These are phyloP conservation scores for Epinotia ramella DNA, from an alignment of 2,888 invertebrate genomes.

Conservation along the genomic window DNA sequence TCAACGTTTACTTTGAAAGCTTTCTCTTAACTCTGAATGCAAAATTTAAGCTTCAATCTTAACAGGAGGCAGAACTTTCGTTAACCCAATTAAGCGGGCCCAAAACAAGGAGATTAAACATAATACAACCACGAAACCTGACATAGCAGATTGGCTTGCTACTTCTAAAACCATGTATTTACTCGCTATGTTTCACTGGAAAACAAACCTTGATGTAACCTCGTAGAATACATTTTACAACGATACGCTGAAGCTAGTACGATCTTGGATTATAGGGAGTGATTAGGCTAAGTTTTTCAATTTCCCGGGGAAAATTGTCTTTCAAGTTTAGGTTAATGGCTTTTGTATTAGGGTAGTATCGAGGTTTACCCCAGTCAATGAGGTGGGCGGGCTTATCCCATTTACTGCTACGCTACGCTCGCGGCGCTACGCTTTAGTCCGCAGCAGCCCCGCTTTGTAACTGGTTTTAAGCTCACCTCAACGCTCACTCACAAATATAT, in stretches of 20 bases:
- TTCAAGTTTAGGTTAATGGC: conserved; percentile 16
- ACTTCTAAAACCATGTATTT: neutral
- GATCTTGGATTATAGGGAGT: neutral
- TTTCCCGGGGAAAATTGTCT: conserved; percentile 30
- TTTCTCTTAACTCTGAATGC: neutral
- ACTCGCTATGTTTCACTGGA: neutral
- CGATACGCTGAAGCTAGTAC: neutral
- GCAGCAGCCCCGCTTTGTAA: too few species aligned
- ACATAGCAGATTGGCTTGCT: neutral
- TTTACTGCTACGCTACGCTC: too few species aligned
- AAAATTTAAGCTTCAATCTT: conserved; percentile 1
- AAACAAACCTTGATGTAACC: neutral
- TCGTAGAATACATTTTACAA: neutral
- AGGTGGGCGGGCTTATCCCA: neutral
- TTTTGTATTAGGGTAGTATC: conserved; percentile 16
- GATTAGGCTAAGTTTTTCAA: conserved; percentile 32
- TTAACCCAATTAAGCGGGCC: neutral
- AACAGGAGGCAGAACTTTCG: neutral
- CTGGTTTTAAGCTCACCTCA: too few species aligned
- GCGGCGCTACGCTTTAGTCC: too few species aligned
- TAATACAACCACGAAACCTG: conserved; percentile 1
- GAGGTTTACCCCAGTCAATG: neutral
- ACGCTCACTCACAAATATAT: too few species aligned
- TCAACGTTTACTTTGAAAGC: too few species aligned
- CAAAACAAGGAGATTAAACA: conserved; percentile 13